Base-by-base conservation (phyloP, 2,113 vertebrate species). In the Triplophysa siluroides region DNA sequence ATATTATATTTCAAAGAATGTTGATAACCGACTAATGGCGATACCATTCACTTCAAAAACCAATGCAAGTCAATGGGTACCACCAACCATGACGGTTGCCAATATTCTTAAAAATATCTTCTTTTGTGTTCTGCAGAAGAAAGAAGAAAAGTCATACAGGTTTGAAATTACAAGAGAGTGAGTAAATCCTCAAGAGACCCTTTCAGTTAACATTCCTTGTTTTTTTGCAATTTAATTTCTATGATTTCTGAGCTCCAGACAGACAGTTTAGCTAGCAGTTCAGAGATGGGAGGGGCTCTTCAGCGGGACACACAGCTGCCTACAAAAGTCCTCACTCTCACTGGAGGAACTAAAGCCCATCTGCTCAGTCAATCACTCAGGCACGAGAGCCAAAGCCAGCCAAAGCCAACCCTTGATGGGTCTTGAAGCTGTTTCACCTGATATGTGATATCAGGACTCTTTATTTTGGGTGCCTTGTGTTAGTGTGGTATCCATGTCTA, bases 401-500 rank as follows among this genome's bases (percentile, higher is more conserved):
- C 86, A 85, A 83, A 75, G 45, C 75, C 73, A 64, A 50, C 45
- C 61, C 60, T 47, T 38, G 33, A 38, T 38, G 33, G 33, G 18
- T 18, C 66, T 71, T 75, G 85, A 88, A 61, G 66, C 13, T 14
- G 72, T 83, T 33, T 87, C 90, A 88, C 89, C 89, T 84, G 89
- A 87, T 88, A 88, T 88, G 70, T 47, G 74, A 33, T 83, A 79
- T 56, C 13, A 75, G 11, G 16, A 10, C 29, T 41, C 45, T 64
- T 80, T 89, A 85, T 88, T 86, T 83, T 58, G 66, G 89, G 84
- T 81, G 70, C 80, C 81, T 86, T 80, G 82, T 91, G 89, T 92
- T 92, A 91, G 90, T 86, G 88, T 86, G 90, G 90, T 90, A 91
- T 88, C 88, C 41, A 87, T 89, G 88, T 90, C 90, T 90, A 84